Percentiles rank a stretch among this genome's conserved stretches.
phyloP scores from a whole-genome alignment of 1,140 invertebrate genomes.

The Eciton burchellii region DNA sequence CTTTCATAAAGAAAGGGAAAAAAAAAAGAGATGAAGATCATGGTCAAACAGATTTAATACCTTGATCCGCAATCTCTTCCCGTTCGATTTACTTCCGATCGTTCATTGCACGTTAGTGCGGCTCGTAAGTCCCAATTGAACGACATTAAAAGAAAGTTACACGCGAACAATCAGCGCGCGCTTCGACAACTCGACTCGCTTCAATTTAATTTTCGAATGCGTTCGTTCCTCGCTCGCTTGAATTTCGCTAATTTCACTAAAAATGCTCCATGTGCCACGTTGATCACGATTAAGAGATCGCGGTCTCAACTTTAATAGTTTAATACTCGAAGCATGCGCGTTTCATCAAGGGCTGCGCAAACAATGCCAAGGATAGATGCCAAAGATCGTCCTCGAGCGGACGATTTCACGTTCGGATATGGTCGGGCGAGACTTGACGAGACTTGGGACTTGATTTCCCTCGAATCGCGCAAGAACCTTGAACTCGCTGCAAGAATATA shows the following conservation, averaged over 20 bases:
- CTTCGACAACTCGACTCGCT: not conserved
- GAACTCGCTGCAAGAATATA: too few relatives aligned
- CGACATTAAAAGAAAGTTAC: too few relatives aligned
- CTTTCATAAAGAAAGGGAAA: too few relatives aligned
- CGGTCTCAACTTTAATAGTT: not conserved
- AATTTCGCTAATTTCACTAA: conserved; percentile 39
- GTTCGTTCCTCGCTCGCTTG: not conserved
- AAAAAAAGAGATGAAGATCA: not conserved
- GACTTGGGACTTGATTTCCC: too few relatives aligned
- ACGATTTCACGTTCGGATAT: too few relatives aligned
- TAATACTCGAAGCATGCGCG: not conserved
- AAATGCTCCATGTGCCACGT: not conserved
- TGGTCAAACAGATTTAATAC: not conserved
- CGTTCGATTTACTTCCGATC: too few relatives aligned
- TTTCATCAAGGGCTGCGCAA: not conserved
- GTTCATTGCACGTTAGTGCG: too few relatives aligned
- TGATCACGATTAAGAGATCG: conserved; percentile 35
- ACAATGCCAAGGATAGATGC: not conserved
- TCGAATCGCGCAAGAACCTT: too few relatives aligned
- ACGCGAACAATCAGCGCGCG: too few relatives aligned
- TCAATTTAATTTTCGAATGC: conserved; percentile 27
- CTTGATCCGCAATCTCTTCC: not conserved
- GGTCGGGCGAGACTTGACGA: too few relatives aligned
- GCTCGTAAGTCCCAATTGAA: too few relatives aligned
- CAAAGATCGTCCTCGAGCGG: too few relatives aligned